phyloP scores from a whole-genome alignment of 2,113 vertebrate species.

The Pagrus major region DNA sequence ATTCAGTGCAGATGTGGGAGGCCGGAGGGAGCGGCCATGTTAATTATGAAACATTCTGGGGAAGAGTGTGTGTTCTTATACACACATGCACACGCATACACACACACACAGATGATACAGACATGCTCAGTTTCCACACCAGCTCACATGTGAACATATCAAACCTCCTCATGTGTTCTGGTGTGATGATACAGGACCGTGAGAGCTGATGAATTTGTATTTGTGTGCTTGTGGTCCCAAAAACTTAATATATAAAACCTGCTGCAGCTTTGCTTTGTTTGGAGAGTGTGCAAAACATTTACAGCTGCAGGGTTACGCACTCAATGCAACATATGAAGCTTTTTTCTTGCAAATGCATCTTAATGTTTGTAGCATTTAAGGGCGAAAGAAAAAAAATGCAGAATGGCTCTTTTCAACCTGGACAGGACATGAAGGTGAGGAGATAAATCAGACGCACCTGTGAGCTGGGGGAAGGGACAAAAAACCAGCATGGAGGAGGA shows the following conservation, averaged over 20 bases:
- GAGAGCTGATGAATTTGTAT: background rate
- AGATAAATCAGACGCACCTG: background rate
- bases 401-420: background rate
- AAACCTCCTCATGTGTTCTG: background rate
- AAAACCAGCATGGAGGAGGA: background rate
- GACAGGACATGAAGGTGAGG: background rate
- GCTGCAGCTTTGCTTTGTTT: no score
- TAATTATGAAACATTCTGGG: slow-evolving; percentile 68
- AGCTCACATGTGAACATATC: background rate
- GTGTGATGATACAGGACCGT: no score
- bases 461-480: background rate
- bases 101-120: background rate
- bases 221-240: background rate
- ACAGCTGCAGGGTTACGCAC: no score
- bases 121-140: background rate
- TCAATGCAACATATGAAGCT: no score
- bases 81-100: background rate
- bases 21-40: slow-evolving; percentile 38
- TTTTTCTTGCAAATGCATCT: background rate
- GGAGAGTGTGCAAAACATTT: no score
- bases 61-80: background rate
- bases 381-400: background rate
- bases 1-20: slow-evolving; percentile 63
- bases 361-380: no score
- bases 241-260: background rate